These are phyloP conservation scores for Irena cyanogastra DNA, from an alignment of 2,113 vertebrate genomes.

Conservation along the genomic window DNA sequence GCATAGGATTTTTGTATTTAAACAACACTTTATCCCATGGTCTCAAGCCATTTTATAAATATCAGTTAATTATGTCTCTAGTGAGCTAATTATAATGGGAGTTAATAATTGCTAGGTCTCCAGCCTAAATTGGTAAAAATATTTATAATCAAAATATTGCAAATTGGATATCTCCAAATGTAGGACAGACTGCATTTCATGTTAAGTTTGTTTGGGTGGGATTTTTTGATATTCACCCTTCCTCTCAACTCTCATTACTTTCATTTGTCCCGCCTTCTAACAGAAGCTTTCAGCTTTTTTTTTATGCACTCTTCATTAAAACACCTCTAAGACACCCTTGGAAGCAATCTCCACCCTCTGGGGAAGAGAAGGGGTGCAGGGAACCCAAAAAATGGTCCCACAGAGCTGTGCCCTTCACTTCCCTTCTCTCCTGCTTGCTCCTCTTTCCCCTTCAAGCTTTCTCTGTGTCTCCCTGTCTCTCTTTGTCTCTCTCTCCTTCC, in stretches of 20 bases:
- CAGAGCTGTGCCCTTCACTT: fast-evolving
- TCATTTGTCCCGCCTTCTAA: not conserved
- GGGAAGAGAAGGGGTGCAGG: not conserved
- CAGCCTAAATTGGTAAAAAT: not conserved
- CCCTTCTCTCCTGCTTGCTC: not conserved
- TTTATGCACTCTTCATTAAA: not conserved
- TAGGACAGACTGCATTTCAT: not conserved
- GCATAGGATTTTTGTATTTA: not conserved
- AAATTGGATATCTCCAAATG: not conserved
- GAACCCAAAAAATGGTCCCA: not conserved
- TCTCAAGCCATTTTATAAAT: not conserved
- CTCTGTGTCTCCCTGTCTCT: not conserved
- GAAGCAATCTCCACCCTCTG: not conserved
- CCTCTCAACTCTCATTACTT: not conserved
- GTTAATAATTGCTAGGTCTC: conserved; percentile 13
- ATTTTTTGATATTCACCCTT: not conserved
- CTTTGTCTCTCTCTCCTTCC: not conserved
- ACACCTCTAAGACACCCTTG: not conserved
- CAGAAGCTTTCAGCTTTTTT: not conserved
- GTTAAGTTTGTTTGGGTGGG: not conserved
- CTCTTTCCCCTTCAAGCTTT: not conserved
- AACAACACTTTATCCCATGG: not conserved
- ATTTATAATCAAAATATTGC: not conserved
- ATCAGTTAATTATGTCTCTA: conserved; percentile 11
- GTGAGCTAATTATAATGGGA: conserved; percentile 22